A percentile compares a stretch with the other conserved stretches of the same genome.
Evolutionary conservation across 2,888 invertebrate genomes (phyloP).

Genomic region (Erpobdella octoculata): DNA sequence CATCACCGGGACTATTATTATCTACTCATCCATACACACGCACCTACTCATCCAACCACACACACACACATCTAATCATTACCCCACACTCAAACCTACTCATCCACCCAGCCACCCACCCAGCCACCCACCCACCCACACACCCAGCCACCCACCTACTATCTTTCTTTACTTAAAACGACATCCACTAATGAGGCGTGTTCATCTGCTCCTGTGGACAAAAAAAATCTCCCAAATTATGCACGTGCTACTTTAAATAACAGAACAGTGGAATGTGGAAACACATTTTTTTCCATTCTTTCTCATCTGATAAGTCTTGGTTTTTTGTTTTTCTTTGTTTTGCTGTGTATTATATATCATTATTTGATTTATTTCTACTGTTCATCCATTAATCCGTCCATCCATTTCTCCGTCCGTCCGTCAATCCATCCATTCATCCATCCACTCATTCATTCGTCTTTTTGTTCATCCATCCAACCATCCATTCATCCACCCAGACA

Average conservation of each 20-base stretch:
- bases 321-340: too few relatives aligned
- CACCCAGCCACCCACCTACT: not conserved
- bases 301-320: too few relatives aligned
- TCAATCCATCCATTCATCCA: slow-evolving; percentile 20
- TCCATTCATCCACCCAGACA: slow-evolving; percentile 14
- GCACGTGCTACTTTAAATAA: too few relatives aligned
- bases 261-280: too few relatives aligned
- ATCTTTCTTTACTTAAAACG: not conserved
- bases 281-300: too few relatives aligned
- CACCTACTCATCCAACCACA: slow-evolving; percentile 1
- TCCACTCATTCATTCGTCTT: slow-evolving; percentile 10
- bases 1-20: not conserved
- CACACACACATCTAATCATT: slow-evolving; percentile 1
- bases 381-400: slow-evolving; percentile 16
- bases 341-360: not conserved
- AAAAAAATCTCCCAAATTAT: too few relatives aligned
- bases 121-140: slow-evolving; percentile 16
- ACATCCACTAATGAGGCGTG: too few relatives aligned
- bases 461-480: slow-evolving; percentile 11
- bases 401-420: slow-evolving; percentile 10
- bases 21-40: slow-evolving; percentile 9
- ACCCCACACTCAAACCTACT: not conserved
- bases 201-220: too few relatives aligned
- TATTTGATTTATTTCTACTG: not conserved
- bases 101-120: slow-evolving; percentile 15